Evolutionary conservation across 2,113 vertebrate genomes (phyloP).

Genomic region (Megalops atlanticus): DNA sequence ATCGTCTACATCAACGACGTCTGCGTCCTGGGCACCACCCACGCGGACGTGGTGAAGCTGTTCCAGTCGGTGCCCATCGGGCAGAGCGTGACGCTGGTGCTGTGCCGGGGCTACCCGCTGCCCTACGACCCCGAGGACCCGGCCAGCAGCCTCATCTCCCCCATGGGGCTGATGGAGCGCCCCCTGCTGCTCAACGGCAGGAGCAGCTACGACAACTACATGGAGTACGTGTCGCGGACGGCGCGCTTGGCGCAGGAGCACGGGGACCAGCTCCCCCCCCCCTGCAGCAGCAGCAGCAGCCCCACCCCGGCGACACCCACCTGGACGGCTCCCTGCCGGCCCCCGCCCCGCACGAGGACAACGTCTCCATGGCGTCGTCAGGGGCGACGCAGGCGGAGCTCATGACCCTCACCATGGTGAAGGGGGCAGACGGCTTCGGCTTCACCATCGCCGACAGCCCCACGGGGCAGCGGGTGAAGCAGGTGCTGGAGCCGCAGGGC

Average conservation of each 20-base stretch:
- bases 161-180: conserved; percentile 90
- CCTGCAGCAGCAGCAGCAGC: conserved; percentile 62
- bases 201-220: conserved; percentile 93
- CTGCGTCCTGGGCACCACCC: conserved; percentile 96
- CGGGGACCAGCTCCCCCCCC: conserved; percentile 73
- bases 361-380: conserved; percentile 94
- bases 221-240: conserved; percentile 95
- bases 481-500: conserved; percentile 94
- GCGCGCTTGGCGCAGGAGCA: conserved; percentile 88
- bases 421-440: conserved; percentile 94
- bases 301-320: conserved; percentile 88
- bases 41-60: conserved; percentile 97
- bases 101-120: conserved; percentile 95
- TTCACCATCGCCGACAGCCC: conserved; percentile 97
- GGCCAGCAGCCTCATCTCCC: conserved; percentile 84
- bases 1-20: conserved; percentile 98
- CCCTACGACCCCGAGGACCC: conserved; percentile 95
- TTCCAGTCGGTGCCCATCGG: conserved; percentile 98
- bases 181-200: conserved; percentile 91
- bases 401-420: conserved; percentile 96
- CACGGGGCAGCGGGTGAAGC: conserved; percentile 93
- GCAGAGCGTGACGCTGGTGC: conserved; percentile 92
- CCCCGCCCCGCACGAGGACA: conserved; percentile 84
- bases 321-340: conserved; percentile 86
- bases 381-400: conserved; percentile 92